Evolutionary conservation across 1,140 invertebrate genomes (phyloP).

Genomic region (Drosophila tani): DNA sequence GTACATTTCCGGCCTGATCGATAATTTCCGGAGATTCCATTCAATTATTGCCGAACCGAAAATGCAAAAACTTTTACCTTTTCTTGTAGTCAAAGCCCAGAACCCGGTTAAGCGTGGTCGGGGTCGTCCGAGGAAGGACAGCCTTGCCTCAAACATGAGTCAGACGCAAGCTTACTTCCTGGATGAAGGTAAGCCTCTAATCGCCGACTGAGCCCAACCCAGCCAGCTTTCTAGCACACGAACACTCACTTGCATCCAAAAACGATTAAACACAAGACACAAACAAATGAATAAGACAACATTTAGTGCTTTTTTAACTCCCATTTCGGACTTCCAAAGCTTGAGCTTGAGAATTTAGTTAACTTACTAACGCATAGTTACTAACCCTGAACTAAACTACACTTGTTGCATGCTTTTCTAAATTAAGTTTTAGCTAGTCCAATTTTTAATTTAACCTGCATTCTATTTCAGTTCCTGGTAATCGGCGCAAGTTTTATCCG

Average conservation of each 20-base stretch:
- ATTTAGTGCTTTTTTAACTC: conserved; percentile 12
- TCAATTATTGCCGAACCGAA: neutral
- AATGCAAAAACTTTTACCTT: conserved; percentile 67
- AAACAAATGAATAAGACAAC: neutral
- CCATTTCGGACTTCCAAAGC: conserved; percentile 4
- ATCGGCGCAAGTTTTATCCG: neutral
- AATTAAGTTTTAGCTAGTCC: conserved; percentile 8
- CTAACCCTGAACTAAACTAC: neutral
- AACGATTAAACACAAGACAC: neutral
- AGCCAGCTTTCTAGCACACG: conserved; percentile 14
- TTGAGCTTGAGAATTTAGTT: neutral
- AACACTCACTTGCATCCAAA: conserved; percentile 13
- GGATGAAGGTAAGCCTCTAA: conserved; percentile 87
- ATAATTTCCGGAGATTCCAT: neutral
- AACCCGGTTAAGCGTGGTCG: conserved; percentile 86
- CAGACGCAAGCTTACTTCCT: conserved; percentile 85
- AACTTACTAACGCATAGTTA: conserved; percentile 9
- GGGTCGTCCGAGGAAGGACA: conserved; percentile 87
- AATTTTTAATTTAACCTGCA: conserved; percentile 18
- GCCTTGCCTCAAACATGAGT: conserved; percentile 84
- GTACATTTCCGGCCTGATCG: no score
- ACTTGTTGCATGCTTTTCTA: conserved; percentile 5
- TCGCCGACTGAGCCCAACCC: conserved; percentile 33
- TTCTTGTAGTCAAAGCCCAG: conserved; percentile 81
- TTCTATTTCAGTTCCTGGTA: conserved; percentile 42